phyloP scores from a whole-genome alignment of 2,888 invertebrate genomes.

The Furcula furcula region DNA sequence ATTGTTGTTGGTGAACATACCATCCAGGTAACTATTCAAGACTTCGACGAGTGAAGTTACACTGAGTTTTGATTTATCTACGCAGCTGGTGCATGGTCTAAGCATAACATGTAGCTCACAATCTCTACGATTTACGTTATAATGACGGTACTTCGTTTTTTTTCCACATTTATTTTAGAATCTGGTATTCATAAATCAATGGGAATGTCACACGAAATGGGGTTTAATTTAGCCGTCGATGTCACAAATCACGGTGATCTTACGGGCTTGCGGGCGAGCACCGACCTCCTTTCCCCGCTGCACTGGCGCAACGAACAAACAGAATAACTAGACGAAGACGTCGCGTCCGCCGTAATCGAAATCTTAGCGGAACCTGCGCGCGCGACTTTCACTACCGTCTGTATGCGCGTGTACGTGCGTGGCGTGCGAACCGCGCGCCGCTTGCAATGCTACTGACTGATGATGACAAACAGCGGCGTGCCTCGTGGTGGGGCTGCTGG shows the following conservation, averaged over 20 bases:
- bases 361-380: slow-evolving; percentile 68
- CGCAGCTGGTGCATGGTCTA: too few species aligned
- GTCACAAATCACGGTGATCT: slow-evolving; percentile 60
- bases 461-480: slow-evolving; percentile 32
- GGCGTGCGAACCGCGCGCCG: slow-evolving; percentile 69
- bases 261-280: slow-evolving; percentile 60
- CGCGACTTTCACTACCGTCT: slow-evolving; percentile 73
- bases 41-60: too few species aligned
- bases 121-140: too few species aligned
- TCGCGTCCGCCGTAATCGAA: slow-evolving; percentile 65
- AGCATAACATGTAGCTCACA: too few species aligned
- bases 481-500: slow-evolving; percentile 47
- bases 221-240: slow-evolving; percentile 40
- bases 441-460: slow-evolving; percentile 70
- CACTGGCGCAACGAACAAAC: slow-evolving; percentile 78
- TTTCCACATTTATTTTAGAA: background rate
- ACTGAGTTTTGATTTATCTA: too few species aligned
- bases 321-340: slow-evolving; percentile 77
- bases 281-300: slow-evolving; percentile 78
- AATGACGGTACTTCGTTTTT: background rate
- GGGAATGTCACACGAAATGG: slow-evolving; percentile 58
- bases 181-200: background rate
- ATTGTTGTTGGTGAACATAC: slow-evolving; percentile 17
- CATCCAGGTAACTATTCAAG: slow-evolving; percentile 6
- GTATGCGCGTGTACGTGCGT: slow-evolving; percentile 52